Conservation (phyloP, 23 tunicate genomes). For the Halocynthia roretzi region DNA sequence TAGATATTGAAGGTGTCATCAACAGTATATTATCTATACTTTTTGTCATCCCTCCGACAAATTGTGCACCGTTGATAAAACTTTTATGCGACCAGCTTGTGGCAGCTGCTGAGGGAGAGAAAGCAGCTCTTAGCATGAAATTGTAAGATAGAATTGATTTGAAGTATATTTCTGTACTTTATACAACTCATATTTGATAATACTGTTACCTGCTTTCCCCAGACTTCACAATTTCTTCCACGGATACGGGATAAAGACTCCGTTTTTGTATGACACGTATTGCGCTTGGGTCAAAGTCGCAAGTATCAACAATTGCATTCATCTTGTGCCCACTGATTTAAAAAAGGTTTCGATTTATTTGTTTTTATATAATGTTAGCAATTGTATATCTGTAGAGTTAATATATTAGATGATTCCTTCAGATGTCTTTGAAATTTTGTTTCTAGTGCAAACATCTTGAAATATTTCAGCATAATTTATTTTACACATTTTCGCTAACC, state of each 20-base stretch:
- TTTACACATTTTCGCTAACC: too few relatives aligned
- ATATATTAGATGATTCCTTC: too few relatives aligned
- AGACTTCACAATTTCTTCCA: slow-evolving; percentile 80
- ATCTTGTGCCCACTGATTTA: slow-evolving; percentile 58
- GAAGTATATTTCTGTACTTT: background rate
- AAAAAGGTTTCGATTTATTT: slow-evolving; percentile 34
- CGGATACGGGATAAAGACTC: slow-evolving; percentile 64
- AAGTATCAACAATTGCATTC: slow-evolving; percentile 26
- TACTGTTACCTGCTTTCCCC: slow-evolving; percentile 1
- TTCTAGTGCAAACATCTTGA: too few relatives aligned
- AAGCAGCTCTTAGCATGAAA: slow-evolving; percentile 48
- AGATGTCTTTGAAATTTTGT: too few relatives aligned
- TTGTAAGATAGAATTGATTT: slow-evolving; percentile 36
- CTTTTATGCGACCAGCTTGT: slow-evolving; percentile 52
- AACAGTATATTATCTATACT: slow-evolving; percentile 79
- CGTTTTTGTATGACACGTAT: slow-evolving; percentile 67
- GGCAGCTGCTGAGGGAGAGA: slow-evolving; percentile 44
- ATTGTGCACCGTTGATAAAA: slow-evolving; percentile 49
- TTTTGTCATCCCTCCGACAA: slow-evolving; percentile 57
- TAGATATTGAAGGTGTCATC: slow-evolving; percentile 82
- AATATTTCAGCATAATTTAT: too few relatives aligned
- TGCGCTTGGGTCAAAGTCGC: slow-evolving; percentile 83
- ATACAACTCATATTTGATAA: background rate
- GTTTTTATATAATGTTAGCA: too few relatives aligned
- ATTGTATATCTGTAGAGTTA: too few relatives aligned